Conservation (phyloP, 1,140 invertebrate species). For the Penaeus japonicus region DNA sequence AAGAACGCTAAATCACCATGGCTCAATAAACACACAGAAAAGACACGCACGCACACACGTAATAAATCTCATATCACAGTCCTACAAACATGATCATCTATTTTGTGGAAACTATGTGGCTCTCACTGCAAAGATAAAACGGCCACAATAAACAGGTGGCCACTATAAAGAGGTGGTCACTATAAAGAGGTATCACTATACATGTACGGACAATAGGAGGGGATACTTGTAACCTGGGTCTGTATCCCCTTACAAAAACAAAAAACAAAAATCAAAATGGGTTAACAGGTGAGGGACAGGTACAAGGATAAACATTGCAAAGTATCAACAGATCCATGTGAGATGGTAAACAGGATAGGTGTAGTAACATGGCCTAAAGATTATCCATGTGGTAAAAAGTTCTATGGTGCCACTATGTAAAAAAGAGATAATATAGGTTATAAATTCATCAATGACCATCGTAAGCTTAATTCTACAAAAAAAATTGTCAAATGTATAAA, state of each 20-base stretch:
- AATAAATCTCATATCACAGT: slow-evolving; percentile 6
- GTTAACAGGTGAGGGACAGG: too few species aligned
- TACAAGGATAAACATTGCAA: background rate
- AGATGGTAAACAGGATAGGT: background rate
- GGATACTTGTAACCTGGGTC: too few species aligned
- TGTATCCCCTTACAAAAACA: too few species aligned
- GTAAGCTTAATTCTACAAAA: slow-evolving; percentile 36
- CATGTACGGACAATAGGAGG: background rate
- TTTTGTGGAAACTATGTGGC: slow-evolving; percentile 9
- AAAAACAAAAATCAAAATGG: too few species aligned
- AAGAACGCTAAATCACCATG: slow-evolving; percentile 4
- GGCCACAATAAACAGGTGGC: background rate
- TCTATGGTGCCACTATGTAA: background rate
- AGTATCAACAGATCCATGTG: background rate
- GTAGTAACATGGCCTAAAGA: slow-evolving; percentile 7
- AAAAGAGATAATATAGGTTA: background rate
- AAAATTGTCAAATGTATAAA: background rate
- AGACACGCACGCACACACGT: slow-evolving; percentile 25
- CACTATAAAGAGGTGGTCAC: slow-evolving; percentile 1
- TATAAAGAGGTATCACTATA: background rate
- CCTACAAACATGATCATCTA: slow-evolving; percentile 21
- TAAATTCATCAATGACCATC: background rate
- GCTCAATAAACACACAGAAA: slow-evolving; percentile 26
- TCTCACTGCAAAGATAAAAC: slow-evolving; percentile 7
- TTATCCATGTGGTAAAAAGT: slow-evolving; percentile 15